Percentiles rank a stretch among this genome's conserved stretches.
Evolutionary conservation across 2,888 invertebrate genomes (phyloP).

Genomic region (Acrobasis repandana): DNA sequence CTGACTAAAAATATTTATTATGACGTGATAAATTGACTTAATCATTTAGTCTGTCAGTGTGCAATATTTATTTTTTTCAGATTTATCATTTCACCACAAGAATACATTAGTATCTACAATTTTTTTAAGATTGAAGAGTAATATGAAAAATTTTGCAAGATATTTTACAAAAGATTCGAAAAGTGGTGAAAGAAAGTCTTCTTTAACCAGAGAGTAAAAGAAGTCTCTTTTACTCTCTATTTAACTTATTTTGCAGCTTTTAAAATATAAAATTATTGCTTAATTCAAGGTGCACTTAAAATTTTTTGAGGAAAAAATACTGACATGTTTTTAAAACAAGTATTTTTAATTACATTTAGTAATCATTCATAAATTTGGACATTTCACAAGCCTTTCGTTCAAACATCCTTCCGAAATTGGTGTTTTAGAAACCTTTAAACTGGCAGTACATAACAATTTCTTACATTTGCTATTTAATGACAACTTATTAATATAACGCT

Average conservation of each 20-base stretch:
- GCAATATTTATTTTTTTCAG: neutral
- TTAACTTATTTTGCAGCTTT: neutral
- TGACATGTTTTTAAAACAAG: slow-evolving; percentile 3
- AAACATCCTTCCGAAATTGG: slow-evolving; percentile 57
- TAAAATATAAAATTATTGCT: neutral
- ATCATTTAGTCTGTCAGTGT: slow-evolving; percentile 7
- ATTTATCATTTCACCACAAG: neutral
- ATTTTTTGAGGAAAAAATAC: neutral
- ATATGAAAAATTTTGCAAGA: slow-evolving; percentile 10
- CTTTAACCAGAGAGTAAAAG: too few species aligned
- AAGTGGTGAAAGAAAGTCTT: neutral
- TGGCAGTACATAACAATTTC: slow-evolving; percentile 72
- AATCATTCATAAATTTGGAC: slow-evolving; percentile 41
- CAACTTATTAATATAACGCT: slow-evolving; percentile 52
- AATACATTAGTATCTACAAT: neutral
- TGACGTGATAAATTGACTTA: slow-evolving; percentile 10
- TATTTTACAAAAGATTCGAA: slow-evolving; percentile 14
- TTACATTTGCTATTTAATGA: slow-evolving; percentile 54
- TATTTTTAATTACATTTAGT: neutral
- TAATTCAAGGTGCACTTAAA: neutral
- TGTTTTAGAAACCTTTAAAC: slow-evolving; percentile 73
- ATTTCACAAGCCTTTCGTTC: slow-evolving; percentile 48
- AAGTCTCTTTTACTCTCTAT: too few species aligned
- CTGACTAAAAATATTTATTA: neutral
- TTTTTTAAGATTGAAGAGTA: slow-evolving; percentile 4